These are phyloP conservation scores for Parnassius apollo DNA, from an alignment of 2,888 invertebrate genomes.

Conservation along the genomic window DNA sequence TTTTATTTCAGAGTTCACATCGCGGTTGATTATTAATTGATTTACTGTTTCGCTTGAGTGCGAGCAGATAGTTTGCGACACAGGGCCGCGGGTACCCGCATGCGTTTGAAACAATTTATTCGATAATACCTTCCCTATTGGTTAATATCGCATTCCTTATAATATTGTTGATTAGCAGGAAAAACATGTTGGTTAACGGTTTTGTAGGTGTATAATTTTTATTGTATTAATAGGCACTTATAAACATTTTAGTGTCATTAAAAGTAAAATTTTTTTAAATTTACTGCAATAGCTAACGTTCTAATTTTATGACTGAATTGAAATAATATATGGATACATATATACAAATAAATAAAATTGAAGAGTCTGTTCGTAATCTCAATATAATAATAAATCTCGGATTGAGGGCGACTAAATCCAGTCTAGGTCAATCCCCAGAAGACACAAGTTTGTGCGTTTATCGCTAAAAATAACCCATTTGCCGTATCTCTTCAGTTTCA, in stretches of 20 bases:
- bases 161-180: slow-evolving; percentile 60
- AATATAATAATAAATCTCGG: too few species aligned
- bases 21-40: slow-evolving; percentile 31
- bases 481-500: too few species aligned
- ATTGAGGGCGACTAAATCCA: too few species aligned
- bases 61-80: slow-evolving; percentile 36
- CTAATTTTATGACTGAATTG: too few species aligned
- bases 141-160: slow-evolving; percentile 72
- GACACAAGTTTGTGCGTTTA: too few species aligned
- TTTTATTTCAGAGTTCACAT: slow-evolving; percentile 40
- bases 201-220: slow-evolving; percentile 37
- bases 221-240: neutral
- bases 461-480: too few species aligned
- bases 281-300: too few species aligned
- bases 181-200: slow-evolving; percentile 72
- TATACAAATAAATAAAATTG: too few species aligned
- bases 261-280: neutral
- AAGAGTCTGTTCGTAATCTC: too few species aligned
- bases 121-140: slow-evolving; percentile 70
- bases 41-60: slow-evolving; percentile 38
- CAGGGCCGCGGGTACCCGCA: slow-evolving; percentile 70
- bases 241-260: neutral
- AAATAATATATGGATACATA: too few species aligned
- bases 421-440: too few species aligned
- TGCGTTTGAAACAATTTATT: slow-evolving; percentile 56